phyloP scores from a whole-genome alignment of 2,888 invertebrate genomes.

The Ophion ventricosus region DNA sequence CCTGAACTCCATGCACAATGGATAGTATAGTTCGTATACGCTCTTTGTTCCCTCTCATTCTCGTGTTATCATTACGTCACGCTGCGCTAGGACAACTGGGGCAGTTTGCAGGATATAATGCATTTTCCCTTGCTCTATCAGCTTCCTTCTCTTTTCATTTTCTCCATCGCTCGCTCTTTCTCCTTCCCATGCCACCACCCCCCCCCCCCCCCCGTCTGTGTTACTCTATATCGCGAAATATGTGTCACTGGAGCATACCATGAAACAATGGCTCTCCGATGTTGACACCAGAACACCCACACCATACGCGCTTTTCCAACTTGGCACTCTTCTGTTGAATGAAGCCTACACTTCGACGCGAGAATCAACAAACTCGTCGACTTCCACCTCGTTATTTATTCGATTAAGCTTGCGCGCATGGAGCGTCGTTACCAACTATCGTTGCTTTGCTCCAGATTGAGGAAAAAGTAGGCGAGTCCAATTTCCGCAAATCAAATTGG shows the following conservation, averaged over 20 bases:
- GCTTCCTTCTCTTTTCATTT: constrained; percentile 7
- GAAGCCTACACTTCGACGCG: constrained; percentile 8
- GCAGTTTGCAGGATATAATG: constrained; percentile 55
- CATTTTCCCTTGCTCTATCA: constrained; percentile 51
- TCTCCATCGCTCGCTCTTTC: constrained; percentile 11
- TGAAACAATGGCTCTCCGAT: constrained; percentile 49
- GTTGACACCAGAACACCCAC: constrained; percentile 51
- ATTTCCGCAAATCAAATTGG: constrained; percentile 59
- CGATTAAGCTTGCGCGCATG: constrained; percentile 60
- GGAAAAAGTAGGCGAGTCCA: constrained; percentile 31
- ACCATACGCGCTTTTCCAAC: constrained; percentile 49
- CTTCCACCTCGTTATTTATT: constrained; percentile 67
- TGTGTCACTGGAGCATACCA: constrained; percentile 57
- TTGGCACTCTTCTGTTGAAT: constrained; percentile 23
- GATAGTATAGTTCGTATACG: constrained; percentile 34
- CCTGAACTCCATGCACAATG: constrained; percentile 47
- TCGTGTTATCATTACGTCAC: constrained; percentile 55
- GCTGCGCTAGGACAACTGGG: constrained; percentile 52
- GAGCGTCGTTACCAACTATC: neutral
- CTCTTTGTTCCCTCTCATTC: constrained; percentile 60
- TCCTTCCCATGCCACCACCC: neutral
- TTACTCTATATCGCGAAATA: constrained; percentile 46
- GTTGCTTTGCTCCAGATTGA: constrained; percentile 21
- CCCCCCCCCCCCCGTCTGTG: neutral
- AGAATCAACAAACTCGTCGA: constrained; percentile 46